Evolutionary conservation across 2,888 invertebrate species (phyloP).

Genomic region (Caenorhabditis sinica): DNA sequence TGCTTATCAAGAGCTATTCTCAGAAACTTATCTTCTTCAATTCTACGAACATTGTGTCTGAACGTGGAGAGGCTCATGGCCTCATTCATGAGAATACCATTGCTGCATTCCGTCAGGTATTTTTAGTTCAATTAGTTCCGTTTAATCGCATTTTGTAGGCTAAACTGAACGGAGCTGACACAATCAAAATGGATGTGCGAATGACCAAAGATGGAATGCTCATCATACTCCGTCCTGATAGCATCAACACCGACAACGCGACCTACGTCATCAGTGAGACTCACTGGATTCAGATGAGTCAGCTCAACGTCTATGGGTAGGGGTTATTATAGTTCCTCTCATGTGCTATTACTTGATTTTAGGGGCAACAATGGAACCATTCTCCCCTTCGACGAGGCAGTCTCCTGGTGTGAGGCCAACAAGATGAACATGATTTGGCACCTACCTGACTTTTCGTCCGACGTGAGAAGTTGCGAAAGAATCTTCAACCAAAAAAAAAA

Average conservation of each 20-base stretch:
- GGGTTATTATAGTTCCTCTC: background rate
- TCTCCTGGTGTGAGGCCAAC: conserved; percentile 54
- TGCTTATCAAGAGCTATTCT: background rate
- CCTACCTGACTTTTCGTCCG: conserved; percentile 37
- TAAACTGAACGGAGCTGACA: conserved; percentile 58
- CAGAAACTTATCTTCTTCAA: conserved; percentile 43
- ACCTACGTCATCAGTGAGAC: conserved; percentile 46
- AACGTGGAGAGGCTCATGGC: conserved; percentile 41
- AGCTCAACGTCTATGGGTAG: conserved; percentile 55
- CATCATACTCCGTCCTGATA: conserved; percentile 16
- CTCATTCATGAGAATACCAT: conserved; percentile 41
- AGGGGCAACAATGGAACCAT: conserved; percentile 46
- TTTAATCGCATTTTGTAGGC: conserved; percentile 8
- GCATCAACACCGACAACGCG: conserved; percentile 37
- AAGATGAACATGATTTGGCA: conserved; percentile 64
- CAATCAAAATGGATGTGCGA: conserved; percentile 56
- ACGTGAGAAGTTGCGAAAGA: conserved; percentile 23
- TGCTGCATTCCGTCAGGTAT: conserved; percentile 51
- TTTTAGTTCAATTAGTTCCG: background rate
- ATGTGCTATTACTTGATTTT: background rate
- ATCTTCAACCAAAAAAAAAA: conserved; percentile 12
- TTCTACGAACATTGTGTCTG: conserved; percentile 9
- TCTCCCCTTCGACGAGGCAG: conserved; percentile 57
- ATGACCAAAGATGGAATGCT: conserved; percentile 65
- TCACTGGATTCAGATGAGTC: conserved; percentile 57